Evolutionary conservation across 2,797 vertebrate species (phyloP), one percentile per base, ranked within the genome.

Genomic region (Triplophysa bombifrons): DNA sequence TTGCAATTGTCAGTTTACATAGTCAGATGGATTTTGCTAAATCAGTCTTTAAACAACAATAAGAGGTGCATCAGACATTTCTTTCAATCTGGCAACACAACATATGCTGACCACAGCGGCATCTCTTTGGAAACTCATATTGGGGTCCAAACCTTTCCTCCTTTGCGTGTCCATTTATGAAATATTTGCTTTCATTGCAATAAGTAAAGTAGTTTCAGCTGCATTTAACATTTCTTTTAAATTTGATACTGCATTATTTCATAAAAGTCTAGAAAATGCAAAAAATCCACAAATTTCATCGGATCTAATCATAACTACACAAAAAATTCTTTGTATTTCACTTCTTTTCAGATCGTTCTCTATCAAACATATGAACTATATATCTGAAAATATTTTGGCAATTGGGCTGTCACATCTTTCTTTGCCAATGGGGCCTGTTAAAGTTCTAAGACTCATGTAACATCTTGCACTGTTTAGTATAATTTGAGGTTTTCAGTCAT

Each of bases 401-500:
- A 55, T 46, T 84, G 77, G 68, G 81, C 67, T 76, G 67, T 87
- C 63, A 66, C 82, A 34, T 83, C 83, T 88, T 82, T 85, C 65
- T 9, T 58, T 74, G 77, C 81, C 87, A 87, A 53, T 44, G 74
- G 84, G 77, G 68, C 82, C 65, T 78, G 67, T 87, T 76, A 48
- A 84, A 83, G 79, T 75, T 80, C 80, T 72, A 4, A 78, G 67
- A 72, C 76, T 86, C 84, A 82, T 80, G 82, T 78, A 88, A 88
- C 84, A 83, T 88, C 34, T 38, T 38, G 34, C 34, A 11, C 41
- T 41, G 41, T 38, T 73, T 72, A 80, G 75, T 64, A 82, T 61
- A 38, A 19, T 74, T 84, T 72, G 82, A 84, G 80, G 78, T 76
- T 48, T 48, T 48, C 46, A 48, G 46, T 48, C 46, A 48, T 46